phyloP scores from a whole-genome alignment of 2,797 vertebrate genomes.

The Chiloscyllium punctatum region DNA sequence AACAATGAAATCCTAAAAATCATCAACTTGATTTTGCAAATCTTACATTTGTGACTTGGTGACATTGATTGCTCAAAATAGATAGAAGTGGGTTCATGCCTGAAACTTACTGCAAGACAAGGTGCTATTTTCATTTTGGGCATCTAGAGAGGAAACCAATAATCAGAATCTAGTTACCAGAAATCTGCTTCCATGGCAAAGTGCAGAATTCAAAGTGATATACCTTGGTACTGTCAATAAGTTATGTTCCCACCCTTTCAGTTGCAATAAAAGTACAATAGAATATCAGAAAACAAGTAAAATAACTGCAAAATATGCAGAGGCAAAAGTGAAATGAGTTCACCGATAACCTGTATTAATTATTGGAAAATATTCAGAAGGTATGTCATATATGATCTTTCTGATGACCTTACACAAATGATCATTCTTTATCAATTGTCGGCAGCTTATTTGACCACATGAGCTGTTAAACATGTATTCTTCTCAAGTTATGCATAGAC shows the following conservation, averaged over 20 bases:
- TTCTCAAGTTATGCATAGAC: not conserved
- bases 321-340: not conserved
- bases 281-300: not conserved
- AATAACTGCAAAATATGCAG: not conserved
- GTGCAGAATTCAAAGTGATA: not conserved
- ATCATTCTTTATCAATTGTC: not conserved
- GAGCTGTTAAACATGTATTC: not conserved
- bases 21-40: not conserved
- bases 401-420: not conserved
- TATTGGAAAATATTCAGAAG: not conserved
- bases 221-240: not conserved
- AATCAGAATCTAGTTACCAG: not conserved
- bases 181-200: not conserved
- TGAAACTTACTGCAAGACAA: not conserved
- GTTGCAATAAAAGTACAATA: not conserved
- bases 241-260: not conserved
- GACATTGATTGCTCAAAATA: not conserved
- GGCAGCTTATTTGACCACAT: not conserved
- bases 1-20: not conserved
- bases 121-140: not conserved
- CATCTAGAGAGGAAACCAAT: not conserved
- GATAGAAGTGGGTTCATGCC: not conserved
- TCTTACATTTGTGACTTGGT: not conserved
- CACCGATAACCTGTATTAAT: not conserved
- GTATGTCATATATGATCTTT: not conserved